Conservation (phyloP, 2,888 invertebrate species). For the Lottia scabra region DNA sequence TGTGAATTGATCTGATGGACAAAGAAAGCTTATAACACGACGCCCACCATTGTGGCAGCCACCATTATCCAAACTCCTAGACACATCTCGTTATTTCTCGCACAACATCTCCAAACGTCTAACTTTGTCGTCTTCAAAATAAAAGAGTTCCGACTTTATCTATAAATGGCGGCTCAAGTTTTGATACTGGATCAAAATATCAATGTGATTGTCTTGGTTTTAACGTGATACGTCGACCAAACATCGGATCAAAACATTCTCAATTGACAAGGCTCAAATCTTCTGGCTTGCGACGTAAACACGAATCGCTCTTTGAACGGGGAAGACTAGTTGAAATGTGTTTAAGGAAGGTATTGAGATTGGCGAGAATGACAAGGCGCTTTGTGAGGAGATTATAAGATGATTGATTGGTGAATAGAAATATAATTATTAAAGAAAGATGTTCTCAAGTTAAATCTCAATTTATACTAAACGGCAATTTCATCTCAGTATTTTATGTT, state of each 20-base stretch:
- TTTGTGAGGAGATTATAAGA: conserved; percentile 1
- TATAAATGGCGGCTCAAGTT: conserved; percentile 6
- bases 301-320: conserved; percentile 3
- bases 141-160: conserved; percentile 4
- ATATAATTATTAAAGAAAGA: not conserved
- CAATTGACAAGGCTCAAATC: conserved; percentile 1
- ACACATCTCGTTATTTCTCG: not conserved
- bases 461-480: no score
- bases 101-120: not conserved
- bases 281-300: not conserved
- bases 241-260: not conserved
- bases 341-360: not conserved
- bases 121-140: not conserved
- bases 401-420: conserved; percentile 4
- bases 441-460: no score
- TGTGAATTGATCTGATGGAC: no score
- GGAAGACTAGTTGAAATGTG: not conserved
- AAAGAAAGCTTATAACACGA: no score
- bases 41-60: no score
- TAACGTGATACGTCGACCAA: conserved; percentile 3
- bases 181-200: conserved; percentile 7
- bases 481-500: no score
- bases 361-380: not conserved
- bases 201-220: conserved; percentile 5
- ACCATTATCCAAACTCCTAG: not conserved